Conservation (phyloP, 2,113 vertebrate species). For the Dolichotis patagonum region DNA sequence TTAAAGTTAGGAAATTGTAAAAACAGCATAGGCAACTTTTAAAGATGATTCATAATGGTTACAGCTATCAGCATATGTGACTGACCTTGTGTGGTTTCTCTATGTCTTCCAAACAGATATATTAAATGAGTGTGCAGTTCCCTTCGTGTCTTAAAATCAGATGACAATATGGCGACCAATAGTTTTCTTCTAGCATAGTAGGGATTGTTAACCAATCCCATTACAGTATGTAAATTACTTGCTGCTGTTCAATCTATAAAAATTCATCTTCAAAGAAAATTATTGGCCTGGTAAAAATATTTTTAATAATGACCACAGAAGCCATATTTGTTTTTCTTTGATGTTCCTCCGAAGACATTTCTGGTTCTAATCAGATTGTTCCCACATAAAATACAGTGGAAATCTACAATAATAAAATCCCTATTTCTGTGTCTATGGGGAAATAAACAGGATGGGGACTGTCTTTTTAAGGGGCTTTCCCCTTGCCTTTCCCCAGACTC, state of each 20-base stretch:
- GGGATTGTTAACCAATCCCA: constrained; percentile 68
- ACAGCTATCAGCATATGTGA: neutral
- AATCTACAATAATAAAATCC: constrained; percentile 89
- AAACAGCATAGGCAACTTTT: constrained; percentile 36
- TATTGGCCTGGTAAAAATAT: constrained; percentile 89
- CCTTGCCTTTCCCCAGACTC: constrained; percentile 82
- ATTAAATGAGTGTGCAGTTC: neutral
- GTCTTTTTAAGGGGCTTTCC: constrained; percentile 85
- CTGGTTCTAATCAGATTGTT: constrained; percentile 89
- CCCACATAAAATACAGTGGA: constrained; percentile 90
- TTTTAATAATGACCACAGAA: constrained; percentile 91
- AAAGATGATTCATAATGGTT: constrained; percentile 54
- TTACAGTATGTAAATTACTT: constrained; percentile 83
- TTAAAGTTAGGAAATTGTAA: constrained; percentile 61
- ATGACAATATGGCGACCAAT: constrained; percentile 46
- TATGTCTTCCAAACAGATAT: constrained; percentile 8
- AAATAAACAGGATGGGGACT: constrained; percentile 82
- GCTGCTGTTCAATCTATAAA: constrained; percentile 84
- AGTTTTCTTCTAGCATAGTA: constrained; percentile 59
- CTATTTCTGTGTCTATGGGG: constrained; percentile 84
- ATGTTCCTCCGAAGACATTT: constrained; percentile 87
- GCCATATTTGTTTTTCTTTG: constrained; percentile 87
- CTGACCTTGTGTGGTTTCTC: neutral
- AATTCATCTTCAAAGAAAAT: constrained; percentile 89
- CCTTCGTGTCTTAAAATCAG: neutral